Percentiles rank a stretch among this genome's conserved stretches.
These are phyloP conservation scores for Synanthedon tipuliformis DNA, from an alignment of 2,888 invertebrate species.

Conservation along the genomic window DNA sequence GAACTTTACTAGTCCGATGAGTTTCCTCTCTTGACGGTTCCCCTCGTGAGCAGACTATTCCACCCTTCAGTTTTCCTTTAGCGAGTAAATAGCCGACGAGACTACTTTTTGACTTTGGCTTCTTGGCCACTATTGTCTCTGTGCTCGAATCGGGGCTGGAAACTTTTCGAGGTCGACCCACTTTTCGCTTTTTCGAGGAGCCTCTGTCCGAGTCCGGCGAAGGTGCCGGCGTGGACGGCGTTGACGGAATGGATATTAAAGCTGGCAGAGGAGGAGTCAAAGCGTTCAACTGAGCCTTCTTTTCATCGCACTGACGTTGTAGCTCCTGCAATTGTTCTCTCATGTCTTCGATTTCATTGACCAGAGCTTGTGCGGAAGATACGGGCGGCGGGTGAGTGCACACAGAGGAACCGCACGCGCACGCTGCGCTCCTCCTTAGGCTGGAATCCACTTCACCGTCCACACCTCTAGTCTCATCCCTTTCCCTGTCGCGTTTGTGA, in stretches of 20 bases:
- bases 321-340: slow-evolving; percentile 83
- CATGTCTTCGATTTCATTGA: slow-evolving; percentile 86
- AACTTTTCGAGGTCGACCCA: slow-evolving; percentile 82
- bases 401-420: slow-evolving; percentile 34
- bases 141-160: slow-evolving; percentile 72
- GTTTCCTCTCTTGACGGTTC: slow-evolving; percentile 64
- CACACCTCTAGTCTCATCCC: slow-evolving; percentile 31
- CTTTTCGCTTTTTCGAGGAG: slow-evolving; percentile 83
- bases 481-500: slow-evolving; percentile 49
- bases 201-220: slow-evolving; percentile 62
- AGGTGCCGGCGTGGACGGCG: slow-evolving; percentile 55
- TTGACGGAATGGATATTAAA: slow-evolving; percentile 39
- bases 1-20: slow-evolving; percentile 70
- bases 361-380: slow-evolving; percentile 69
- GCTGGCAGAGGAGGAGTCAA: slow-evolving; percentile 70
- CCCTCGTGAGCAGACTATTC: slow-evolving; percentile 61
- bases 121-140: slow-evolving; percentile 86
- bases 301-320: slow-evolving; percentile 84
- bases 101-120: slow-evolving; percentile 77
- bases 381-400: slow-evolving; percentile 41
- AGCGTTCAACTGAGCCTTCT: slow-evolving; percentile 83
- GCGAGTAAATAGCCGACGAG: slow-evolving; percentile 76
- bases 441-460: slow-evolving; percentile 56
- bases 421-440: slow-evolving; percentile 48
- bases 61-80: slow-evolving; percentile 72